A percentile compares a stretch with the other conserved stretches of the same genome.
Conservation (phyloP, 1,140 invertebrate genomes). For the Eulimnadia texana region DNA sequence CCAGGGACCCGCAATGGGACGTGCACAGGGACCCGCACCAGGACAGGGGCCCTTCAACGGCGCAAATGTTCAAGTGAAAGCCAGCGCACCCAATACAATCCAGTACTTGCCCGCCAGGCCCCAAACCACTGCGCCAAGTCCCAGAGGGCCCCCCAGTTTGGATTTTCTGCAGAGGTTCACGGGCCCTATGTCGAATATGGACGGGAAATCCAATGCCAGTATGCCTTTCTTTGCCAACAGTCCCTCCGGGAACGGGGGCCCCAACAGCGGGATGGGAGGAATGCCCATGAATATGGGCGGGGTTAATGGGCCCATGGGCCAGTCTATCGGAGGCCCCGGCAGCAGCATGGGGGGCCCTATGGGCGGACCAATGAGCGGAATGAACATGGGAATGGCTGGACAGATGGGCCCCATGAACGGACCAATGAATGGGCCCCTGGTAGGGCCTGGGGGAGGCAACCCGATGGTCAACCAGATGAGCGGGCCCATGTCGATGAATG, state of each 20-base stretch:
- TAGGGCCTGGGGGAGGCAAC: conserved; percentile 22
- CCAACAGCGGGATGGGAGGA: conserved; percentile 20
- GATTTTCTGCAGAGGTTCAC: conserved; percentile 80
- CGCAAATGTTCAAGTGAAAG: conserved; percentile 82
- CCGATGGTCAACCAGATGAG: conserved; percentile 21
- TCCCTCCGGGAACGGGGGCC: conserved; percentile 17
- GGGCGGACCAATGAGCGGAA: conserved; percentile 20
- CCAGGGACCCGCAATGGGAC: conserved; percentile 18
- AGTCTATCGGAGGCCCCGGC: conserved; percentile 14
- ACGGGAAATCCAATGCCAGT: conserved; percentile 33
- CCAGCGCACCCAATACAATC: conserved; percentile 91
- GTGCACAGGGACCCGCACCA: conserved; percentile 17
- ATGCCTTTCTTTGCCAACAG: conserved; percentile 19
- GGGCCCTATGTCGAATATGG: conserved; percentile 23
- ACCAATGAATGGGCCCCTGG: conserved; percentile 22
- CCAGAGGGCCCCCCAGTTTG: conserved; percentile 69
- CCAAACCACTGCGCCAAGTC: conserved; percentile 38
- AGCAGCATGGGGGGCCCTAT: conserved; percentile 14
- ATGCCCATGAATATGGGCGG: conserved; percentile 21
- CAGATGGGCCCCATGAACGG: conserved; percentile 23
- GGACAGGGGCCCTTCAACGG: conserved; percentile 29
- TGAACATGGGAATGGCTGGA: conserved; percentile 24
- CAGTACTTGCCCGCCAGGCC: conserved; percentile 88
- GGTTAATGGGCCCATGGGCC: conserved; percentile 20
- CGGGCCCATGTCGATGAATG: conserved; percentile 9